Evolutionary conservation across 2,797 vertebrate species (phyloP), one percentile per base, ranked within the genome.

Genomic region (Crypturellus tataupa): DNA sequence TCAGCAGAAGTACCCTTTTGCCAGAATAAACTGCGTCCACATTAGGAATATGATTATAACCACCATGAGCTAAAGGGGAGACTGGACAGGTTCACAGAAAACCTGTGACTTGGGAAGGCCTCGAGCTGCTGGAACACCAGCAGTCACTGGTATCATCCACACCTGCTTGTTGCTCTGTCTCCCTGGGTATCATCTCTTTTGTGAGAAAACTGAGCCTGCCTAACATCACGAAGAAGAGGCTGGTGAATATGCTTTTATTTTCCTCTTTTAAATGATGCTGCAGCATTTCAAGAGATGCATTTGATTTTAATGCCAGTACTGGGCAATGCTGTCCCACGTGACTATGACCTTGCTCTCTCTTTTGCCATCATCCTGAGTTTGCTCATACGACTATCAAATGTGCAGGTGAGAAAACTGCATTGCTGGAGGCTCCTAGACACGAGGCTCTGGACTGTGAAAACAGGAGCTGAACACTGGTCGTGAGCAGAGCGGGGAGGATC

Each of bases 361-460:
- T 90, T 37, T 88, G 40, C 55, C 27, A 1, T 76, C 75, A 42
- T 63, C 42, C 63, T 79, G 10, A 10, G 10, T 67, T 84, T 47
- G 20, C 29, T 44, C 20, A 11, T 79, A 21, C 31, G 73, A 1
- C 35, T 4, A 2, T 71, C 21, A 64, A 82, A 47, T 12, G 29
- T 1, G 1, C 3, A 9, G 51, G 16, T 73, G 73, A 84, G 20
- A 27, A n/a, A 80, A 76, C 27, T 17, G 4, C 17, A 1, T 56
- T 63, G 8, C 29, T 59, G 31, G n/a, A 6, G 8, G 6, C 9
- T 88, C 83, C 65, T 59, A 47, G 23, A 18, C 31, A 4, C 18
- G 0, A 0, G 42, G 12, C 56, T 80, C 3, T 0, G 47, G 23
- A 62, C 21, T 0, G 0, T 9, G 18, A 69, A 83, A 69, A 40